Evolutionary conservation across 2,113 vertebrate species (phyloP).

Genomic region (Neogale vison): DNA sequence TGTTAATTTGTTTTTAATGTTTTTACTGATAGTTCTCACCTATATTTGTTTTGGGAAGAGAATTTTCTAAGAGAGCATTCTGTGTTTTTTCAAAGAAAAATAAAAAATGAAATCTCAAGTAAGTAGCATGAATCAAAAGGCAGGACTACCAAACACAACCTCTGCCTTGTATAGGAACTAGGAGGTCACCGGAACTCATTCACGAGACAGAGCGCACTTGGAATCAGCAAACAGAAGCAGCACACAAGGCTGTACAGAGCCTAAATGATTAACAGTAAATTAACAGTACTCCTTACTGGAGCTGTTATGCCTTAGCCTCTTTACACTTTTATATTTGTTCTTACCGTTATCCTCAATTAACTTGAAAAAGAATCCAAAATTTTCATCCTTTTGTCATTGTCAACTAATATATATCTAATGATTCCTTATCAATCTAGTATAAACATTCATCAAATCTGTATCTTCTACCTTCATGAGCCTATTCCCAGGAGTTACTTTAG

Average conservation of each 20-base stretch:
- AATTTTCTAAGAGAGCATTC: conserved; percentile 25
- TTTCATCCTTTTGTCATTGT: not conserved
- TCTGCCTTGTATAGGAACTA: too few relatives aligned
- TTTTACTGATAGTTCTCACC: conserved; percentile 63
- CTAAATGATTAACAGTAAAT: not conserved
- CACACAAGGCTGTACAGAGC: rapidly evolving
- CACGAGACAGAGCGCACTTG: too few relatives aligned
- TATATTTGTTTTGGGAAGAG: conserved; percentile 60
- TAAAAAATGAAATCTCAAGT: not conserved
- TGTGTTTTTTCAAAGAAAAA: not conserved
- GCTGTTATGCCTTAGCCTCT: not conserved
- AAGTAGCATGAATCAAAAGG: not conserved
- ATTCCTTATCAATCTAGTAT: not conserved
- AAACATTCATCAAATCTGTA: not conserved
- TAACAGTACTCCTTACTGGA: not conserved
- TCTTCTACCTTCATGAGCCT: not conserved
- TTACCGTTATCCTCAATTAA: not conserved
- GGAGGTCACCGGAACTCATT: not conserved
- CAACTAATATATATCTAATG: not conserved
- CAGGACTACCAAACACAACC: not conserved
- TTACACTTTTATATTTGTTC: not conserved
- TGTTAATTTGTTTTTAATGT: conserved; percentile 36
- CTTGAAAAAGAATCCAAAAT: not conserved
- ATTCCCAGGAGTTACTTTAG: not conserved
- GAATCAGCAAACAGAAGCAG: not conserved